Conservation (phyloP, 2,113 vertebrate genomes). For the Scolopax mira region DNA sequence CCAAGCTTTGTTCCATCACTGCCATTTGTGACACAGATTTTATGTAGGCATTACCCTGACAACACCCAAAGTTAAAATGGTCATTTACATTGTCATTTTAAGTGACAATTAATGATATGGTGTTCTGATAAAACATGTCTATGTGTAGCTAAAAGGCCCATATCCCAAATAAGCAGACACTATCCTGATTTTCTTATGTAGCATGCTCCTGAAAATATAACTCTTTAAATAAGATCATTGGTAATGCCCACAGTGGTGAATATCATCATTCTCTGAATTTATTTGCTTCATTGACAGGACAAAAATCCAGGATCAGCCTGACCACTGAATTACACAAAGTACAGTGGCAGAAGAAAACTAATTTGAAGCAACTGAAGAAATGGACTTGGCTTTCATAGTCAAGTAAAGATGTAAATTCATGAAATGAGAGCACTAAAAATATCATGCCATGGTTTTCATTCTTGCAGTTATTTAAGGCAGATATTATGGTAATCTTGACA, state of each 20-base stretch:
- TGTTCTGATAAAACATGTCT: not conserved
- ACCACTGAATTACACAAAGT: not conserved
- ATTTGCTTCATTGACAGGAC: not conserved
- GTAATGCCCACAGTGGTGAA: not conserved
- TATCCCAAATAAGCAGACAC: not conserved
- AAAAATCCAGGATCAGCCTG: not conserved
- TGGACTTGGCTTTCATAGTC: not conserved
- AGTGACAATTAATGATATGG: not conserved
- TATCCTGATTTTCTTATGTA: not conserved
- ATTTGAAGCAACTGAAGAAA: not conserved
- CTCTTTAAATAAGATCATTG: not conserved
- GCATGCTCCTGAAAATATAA: not conserved
- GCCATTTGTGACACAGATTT: not conserved
- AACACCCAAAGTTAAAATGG: not conserved
- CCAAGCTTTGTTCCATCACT: not conserved
- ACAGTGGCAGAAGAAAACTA: not conserved
- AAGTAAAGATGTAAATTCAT: not conserved
- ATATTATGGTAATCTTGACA: not conserved
- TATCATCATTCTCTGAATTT: not conserved
- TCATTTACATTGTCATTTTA: not conserved
- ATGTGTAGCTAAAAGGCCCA: not conserved
- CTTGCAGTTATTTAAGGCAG: not conserved
- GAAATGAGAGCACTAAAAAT: not conserved
- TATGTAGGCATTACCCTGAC: not conserved
- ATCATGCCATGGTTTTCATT: not conserved